Evolutionary conservation across 2,113 vertebrate species (phyloP).

Genomic region (Trematomus loennbergii): DNA sequence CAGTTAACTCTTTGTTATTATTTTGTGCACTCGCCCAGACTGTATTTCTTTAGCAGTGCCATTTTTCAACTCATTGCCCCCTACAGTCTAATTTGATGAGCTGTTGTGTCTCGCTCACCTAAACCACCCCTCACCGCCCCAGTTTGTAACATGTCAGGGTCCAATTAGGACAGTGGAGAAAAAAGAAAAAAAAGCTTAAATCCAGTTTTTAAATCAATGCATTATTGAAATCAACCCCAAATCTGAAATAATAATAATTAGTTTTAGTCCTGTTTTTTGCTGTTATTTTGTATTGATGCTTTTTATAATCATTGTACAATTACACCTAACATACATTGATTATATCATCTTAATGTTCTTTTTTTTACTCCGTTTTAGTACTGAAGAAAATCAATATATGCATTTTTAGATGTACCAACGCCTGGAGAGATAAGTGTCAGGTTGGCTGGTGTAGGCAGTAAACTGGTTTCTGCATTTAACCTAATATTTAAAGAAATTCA

Average conservation of each 20-base stretch:
- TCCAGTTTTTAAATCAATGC: not conserved
- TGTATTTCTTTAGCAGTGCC: not conserved
- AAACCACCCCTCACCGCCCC: no score
- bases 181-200: not conserved
- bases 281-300: not conserved
- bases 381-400: not conserved
- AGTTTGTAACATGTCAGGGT: no score
- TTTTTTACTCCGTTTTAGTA: not conserved
- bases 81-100: not conserved
- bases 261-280: not conserved
- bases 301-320: not conserved
- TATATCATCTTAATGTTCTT: not conserved
- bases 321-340: not conserved
- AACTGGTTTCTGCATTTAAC: conserved; percentile 31
- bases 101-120: not conserved
- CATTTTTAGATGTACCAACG: not conserved
- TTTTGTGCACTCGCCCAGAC: not conserved
- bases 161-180: not conserved
- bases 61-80: not conserved
- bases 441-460: not conserved
- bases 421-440: not conserved
- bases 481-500: conserved; percentile 44
- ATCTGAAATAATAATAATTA: not conserved
- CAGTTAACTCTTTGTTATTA: not conserved
- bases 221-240: not conserved